Conservation (phyloP, 2,888 invertebrate genomes). For the Ceraclea dissimilis region DNA sequence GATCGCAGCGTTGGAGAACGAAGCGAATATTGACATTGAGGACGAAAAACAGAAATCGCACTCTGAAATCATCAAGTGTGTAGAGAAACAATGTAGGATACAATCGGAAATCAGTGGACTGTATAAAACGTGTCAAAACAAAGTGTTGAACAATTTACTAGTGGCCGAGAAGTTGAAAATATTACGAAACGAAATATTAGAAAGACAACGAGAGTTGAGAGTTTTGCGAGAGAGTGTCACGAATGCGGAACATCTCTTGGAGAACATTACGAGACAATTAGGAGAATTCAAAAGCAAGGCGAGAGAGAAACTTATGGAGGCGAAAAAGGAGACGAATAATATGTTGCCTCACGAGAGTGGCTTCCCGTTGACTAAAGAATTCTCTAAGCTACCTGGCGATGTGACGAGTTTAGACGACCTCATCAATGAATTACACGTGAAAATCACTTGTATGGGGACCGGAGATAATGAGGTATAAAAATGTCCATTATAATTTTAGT, state of each 20-base stretch:
- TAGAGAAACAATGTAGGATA: conserved; percentile 33
- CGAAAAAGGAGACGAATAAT: conserved; percentile 48
- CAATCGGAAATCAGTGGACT: conserved; percentile 31
- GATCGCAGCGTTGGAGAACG: conserved; percentile 34
- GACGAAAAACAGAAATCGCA: conserved; percentile 30
- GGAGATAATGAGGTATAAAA: conserved; percentile 36
- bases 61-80: conserved; percentile 32
- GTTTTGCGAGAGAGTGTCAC: conserved; percentile 6
- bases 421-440: conserved; percentile 51
- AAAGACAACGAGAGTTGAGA: conserved; percentile 9
- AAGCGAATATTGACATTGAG: conserved; percentile 34
- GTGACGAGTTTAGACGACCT: conserved; percentile 48
- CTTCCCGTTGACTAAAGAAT: conserved; percentile 48
- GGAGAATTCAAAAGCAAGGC: conserved; percentile 37
- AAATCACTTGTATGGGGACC: conserved; percentile 55
- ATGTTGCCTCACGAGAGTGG: conserved; percentile 48
- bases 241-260: conserved; percentile 32
- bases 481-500: too few relatives aligned
- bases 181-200: conserved; percentile 3
- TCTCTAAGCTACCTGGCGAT: conserved; percentile 47
- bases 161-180: conserved; percentile 32
- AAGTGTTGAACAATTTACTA: conserved; percentile 32
- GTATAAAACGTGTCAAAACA: conserved; percentile 30
- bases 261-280: conserved; percentile 35
- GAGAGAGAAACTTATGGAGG: conserved; percentile 45